Percentiles rank a stretch among this genome's conserved stretches.
Evolutionary conservation across 2,888 invertebrate species (phyloP).

Genomic region (Onchidella celtica): DNA sequence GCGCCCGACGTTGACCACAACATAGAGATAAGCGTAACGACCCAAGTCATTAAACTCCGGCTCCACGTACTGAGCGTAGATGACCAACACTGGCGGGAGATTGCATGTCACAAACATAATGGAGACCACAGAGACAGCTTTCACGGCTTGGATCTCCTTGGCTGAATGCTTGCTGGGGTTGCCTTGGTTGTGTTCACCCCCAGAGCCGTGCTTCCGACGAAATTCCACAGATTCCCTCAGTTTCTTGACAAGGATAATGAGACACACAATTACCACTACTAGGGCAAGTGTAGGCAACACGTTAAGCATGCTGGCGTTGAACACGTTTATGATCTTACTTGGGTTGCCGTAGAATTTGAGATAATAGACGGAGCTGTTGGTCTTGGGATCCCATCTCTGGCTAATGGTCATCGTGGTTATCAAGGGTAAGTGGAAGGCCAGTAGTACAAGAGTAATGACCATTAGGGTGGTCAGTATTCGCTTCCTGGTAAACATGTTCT

Average conservation of each 20-base stretch:
- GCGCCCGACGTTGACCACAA: not conserved
- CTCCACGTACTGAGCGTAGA: not conserved
- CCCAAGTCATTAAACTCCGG: not conserved
- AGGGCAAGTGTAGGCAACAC: not conserved
- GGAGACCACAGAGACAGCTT: not conserved
- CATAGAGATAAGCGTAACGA: not conserved
- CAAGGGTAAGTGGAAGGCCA: too few relatives aligned
- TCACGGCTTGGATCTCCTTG: not conserved
- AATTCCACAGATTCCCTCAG: not conserved
- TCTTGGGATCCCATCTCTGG: too few relatives aligned
- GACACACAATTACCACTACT: not conserved
- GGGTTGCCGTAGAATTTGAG: too few relatives aligned
- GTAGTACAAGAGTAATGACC: too few relatives aligned
- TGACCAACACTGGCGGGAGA: not conserved
- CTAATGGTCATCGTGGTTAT: too few relatives aligned
- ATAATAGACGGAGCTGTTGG: too few relatives aligned
- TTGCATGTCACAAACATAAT: not conserved
- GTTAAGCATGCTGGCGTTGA: not conserved
- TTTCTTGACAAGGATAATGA: not conserved
- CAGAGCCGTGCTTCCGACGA: not conserved
- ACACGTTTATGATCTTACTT: not conserved
- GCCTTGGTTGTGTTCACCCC: too few relatives aligned
- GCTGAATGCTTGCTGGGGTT: too few relatives aligned
- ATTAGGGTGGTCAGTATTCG: too few relatives aligned
- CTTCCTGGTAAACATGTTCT: too few relatives aligned